These are phyloP conservation scores for Lutra lutra DNA, from an alignment of 2,797 vertebrate species.

Conservation along the genomic window DNA sequence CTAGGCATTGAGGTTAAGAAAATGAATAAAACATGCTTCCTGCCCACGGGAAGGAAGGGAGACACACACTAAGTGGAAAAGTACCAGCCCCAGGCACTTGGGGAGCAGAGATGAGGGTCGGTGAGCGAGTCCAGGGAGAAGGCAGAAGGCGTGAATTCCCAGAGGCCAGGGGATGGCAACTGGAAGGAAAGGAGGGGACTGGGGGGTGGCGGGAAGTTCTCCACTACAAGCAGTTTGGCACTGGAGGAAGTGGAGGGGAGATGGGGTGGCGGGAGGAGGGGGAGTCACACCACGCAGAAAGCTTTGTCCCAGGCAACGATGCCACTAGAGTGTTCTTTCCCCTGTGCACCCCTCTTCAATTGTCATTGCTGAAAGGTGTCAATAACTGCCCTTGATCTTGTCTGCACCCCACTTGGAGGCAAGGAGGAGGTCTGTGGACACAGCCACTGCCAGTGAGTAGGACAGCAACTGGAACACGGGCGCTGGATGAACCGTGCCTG, in stretches of 20 bases:
- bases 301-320: accelerated
- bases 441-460: accelerated
- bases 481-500: accelerated
- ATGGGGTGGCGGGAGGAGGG: accelerated
- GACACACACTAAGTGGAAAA: accelerated
- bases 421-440: background rate
- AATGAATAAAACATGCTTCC: background rate
- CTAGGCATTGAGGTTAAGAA: background rate
- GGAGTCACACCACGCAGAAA: accelerated
- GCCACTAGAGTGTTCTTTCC: accelerated
- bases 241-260: accelerated
- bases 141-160: background rate
- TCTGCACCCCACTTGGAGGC: background rate
- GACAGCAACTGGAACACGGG: accelerated
- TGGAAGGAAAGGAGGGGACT: no score
- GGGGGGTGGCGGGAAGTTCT: no score
- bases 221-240: accelerated
- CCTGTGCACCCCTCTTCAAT: accelerated
- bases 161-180: background rate
- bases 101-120: accelerated
- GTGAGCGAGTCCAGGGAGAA: background rate
- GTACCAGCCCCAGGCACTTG: accelerated
- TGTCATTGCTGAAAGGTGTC: accelerated
- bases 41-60: background rate
- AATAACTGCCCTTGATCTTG: accelerated